phyloP scores from a whole-genome alignment of 2,113 vertebrate genomes.

The Carettochelys insculpta region DNA sequence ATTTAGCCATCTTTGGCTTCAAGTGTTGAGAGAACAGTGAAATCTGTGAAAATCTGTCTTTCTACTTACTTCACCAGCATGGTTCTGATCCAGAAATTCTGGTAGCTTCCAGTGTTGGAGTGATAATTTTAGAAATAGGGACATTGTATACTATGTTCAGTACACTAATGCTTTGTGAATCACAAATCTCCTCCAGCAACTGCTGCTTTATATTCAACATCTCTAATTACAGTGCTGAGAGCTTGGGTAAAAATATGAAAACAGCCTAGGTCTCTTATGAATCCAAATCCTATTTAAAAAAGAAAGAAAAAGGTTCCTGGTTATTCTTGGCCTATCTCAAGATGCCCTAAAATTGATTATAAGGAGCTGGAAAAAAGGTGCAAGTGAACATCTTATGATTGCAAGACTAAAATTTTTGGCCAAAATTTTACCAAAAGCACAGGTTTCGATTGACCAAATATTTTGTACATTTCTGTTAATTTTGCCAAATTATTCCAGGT shows the following conservation, averaged over 20 bases:
- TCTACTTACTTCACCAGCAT: background rate
- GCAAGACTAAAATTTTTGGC: background rate
- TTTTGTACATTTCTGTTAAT: background rate
- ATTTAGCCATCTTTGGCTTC: background rate
- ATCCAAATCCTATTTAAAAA: background rate
- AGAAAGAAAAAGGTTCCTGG: background rate
- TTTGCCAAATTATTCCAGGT: background rate
- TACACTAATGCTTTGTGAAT: background rate
- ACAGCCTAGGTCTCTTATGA: background rate
- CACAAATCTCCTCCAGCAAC: background rate
- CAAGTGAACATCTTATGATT: background rate
- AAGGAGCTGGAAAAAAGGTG: background rate
- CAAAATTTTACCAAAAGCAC: background rate
- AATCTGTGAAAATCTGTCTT: background rate
- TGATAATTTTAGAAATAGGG: background rate
- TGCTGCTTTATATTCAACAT: background rate
- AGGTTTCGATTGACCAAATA: too few species aligned
- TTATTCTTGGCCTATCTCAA: background rate
- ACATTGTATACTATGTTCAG: background rate
- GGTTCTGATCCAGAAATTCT: background rate
- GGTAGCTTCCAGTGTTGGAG: background rate
- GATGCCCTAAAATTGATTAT: background rate
- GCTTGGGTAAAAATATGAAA: background rate
- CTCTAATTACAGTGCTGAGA: background rate
- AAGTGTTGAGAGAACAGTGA: background rate